Percentiles rank a stretch among this genome's conserved stretches.
phyloP scores from a whole-genome alignment of 2,797 vertebrate species.

The Hapalemur alaotrensis region DNA sequence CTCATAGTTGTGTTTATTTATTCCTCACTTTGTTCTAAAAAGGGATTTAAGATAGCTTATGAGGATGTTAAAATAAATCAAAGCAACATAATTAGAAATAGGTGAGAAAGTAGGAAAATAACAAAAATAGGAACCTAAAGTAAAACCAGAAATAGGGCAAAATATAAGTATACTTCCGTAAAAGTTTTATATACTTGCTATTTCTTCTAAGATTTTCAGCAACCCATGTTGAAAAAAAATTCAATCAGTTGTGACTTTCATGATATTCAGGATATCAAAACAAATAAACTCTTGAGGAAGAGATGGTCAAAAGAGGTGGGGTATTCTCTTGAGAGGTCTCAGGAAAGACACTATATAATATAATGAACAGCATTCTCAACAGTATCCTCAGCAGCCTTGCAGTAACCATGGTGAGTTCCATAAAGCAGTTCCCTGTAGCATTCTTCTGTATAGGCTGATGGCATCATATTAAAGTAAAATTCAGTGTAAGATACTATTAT shows the following conservation, averaged over 20 bases:
- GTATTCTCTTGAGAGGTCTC: background rate
- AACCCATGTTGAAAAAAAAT: background rate
- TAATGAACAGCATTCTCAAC: background rate
- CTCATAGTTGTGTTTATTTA: conserved; percentile 68
- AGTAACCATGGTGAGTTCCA: background rate
- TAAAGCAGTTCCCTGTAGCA: background rate
- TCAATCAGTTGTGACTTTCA: background rate
- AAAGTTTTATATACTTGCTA: background rate
- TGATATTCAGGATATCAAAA: background rate
- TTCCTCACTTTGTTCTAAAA: conserved; percentile 61
- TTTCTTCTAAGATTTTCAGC: conserved; percentile 22
- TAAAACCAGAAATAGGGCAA: conserved; percentile 15
- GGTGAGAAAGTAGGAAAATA: conserved; percentile 64
- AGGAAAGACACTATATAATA: background rate
- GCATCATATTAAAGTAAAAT: background rate
- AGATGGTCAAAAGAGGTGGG: background rate
- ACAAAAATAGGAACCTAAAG: conserved; percentile 26
- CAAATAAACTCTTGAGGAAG: background rate
- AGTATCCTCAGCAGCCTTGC: background rate
- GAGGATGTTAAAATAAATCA: conserved; percentile 65
- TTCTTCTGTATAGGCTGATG: background rate
- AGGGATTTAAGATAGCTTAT: conserved; percentile 60
- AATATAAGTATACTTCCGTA: background rate
- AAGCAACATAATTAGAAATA: conserved; percentile 70
- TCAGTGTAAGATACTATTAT: background rate